phyloP scores from a whole-genome alignment of 1,140 invertebrate genomes.

The Papilio dardanus region DNA sequence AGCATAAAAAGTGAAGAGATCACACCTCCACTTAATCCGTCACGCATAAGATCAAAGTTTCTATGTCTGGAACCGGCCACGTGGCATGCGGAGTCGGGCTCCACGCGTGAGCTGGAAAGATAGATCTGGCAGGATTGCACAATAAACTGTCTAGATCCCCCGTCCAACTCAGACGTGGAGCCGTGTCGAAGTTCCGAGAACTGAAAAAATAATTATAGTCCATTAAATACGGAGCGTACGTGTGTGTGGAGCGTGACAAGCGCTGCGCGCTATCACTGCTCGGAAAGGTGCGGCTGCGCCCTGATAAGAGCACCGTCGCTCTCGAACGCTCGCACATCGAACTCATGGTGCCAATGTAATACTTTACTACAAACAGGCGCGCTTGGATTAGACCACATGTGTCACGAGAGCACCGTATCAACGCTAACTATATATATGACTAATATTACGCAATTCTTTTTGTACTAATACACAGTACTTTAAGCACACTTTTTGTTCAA shows the following conservation, averaged over 20 bases:
- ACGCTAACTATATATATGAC: background rate
- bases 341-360: background rate
- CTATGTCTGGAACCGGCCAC: background rate
- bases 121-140: slow-evolving; percentile 81
- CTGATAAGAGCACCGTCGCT: slow-evolving; percentile 67
- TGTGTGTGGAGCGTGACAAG: slow-evolving; percentile 62
- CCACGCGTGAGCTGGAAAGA: slow-evolving; percentile 82
- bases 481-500: slow-evolving; percentile 26
- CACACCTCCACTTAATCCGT: slow-evolving; percentile 83
- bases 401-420: slow-evolving; percentile 65
- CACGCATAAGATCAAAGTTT: slow-evolving; percentile 53
- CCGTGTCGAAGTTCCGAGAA: slow-evolving; percentile 42
- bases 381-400: slow-evolving; percentile 51
- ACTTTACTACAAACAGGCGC: background rate
- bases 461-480: slow-evolving; percentile 50
- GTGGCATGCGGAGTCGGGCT: slow-evolving; percentile 53
- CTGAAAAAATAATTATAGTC: slow-evolving; percentile 57
- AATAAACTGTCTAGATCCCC: slow-evolving; percentile 81
- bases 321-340: slow-evolving; percentile 15
- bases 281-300: slow-evolving; percentile 75
- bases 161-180: slow-evolving; percentile 82
- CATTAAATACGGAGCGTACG: slow-evolving; percentile 45
- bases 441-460: slow-evolving; percentile 64
- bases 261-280: slow-evolving; percentile 72
- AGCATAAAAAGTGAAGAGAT: slow-evolving; percentile 83